A percentile compares a stretch with the other conserved stretches of the same genome.
Evolutionary conservation across 1,140 invertebrate genomes (phyloP).

Genomic region (Apocrypta bakeri): DNA sequence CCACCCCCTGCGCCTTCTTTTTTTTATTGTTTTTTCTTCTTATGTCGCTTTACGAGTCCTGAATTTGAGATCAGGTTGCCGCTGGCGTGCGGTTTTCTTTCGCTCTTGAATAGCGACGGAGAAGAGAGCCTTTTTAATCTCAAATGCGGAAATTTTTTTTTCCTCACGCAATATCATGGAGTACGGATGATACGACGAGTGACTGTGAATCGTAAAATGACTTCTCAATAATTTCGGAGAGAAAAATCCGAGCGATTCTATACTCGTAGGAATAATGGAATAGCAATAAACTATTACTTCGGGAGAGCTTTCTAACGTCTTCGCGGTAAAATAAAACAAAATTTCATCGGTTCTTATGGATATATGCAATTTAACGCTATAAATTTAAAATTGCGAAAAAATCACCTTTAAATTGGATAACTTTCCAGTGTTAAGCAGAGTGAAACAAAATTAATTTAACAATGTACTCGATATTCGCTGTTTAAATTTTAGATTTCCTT

Average conservation of each 20-base stretch:
- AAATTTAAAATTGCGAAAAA: too few relatives aligned
- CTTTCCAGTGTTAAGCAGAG: too few relatives aligned
- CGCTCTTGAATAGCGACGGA: neutral
- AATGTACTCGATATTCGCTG: too few relatives aligned
- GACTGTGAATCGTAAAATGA: neutral
- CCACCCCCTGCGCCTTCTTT: neutral
- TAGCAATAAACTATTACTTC: neutral
- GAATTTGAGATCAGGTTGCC: neutral
- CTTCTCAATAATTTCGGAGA: neutral
- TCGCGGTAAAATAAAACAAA: too few relatives aligned
- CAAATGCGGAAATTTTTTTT: neutral
- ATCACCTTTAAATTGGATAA: too few relatives aligned
- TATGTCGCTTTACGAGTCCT: neutral
- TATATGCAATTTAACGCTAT: too few relatives aligned
- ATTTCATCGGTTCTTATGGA: too few relatives aligned
- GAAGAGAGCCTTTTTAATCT: neutral
- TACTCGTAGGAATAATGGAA: neutral
- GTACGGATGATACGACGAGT: neutral
- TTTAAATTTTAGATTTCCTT: too few relatives aligned
- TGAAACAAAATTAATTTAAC: too few relatives aligned
- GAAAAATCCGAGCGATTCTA: neutral
- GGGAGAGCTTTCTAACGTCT: too few relatives aligned
- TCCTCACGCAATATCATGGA: neutral
- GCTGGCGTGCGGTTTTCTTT: neutral
- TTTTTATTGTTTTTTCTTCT: constrained; percentile 8